Conservation (phyloP, 2,888 invertebrate species). For the Agelastica alni region DNA sequence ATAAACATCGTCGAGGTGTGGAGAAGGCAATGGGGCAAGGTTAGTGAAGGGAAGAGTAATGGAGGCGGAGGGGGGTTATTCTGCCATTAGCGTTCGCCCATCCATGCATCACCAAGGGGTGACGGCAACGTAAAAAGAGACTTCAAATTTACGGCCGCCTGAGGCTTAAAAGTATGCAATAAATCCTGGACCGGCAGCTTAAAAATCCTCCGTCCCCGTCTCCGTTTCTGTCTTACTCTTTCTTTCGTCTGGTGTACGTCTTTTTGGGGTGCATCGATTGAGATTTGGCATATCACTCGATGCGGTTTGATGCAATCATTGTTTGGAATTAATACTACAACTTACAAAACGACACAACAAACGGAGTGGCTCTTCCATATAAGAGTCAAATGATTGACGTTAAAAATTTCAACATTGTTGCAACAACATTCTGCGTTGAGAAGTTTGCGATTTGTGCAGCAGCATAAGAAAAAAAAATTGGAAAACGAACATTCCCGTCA, state of each 20-base stretch:
- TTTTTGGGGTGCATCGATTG: constrained; percentile 1
- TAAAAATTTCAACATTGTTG: too few species aligned
- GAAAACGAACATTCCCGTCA: constrained; percentile 55
- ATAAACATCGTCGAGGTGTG: constrained; percentile 25
- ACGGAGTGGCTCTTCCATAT: too few species aligned
- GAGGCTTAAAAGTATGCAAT: constrained; percentile 59
- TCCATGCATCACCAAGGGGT: constrained; percentile 53
- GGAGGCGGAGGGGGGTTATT: constrained; percentile 22
- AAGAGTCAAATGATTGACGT: too few species aligned
- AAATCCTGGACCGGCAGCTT: constrained; percentile 55
- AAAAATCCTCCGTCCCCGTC: constrained; percentile 50
- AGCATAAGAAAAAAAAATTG: too few species aligned
- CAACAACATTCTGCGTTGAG: too few species aligned
- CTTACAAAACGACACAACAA: too few species aligned
- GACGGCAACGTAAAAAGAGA: constrained; percentile 47
- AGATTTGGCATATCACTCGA: constrained; percentile 52
- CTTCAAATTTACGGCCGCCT: constrained; percentile 58
- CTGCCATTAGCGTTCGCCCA: constrained; percentile 44
- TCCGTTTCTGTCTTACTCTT: constrained; percentile 2
- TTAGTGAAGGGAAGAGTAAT: constrained; percentile 17
- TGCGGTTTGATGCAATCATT: too few species aligned
- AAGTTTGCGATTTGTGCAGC: too few species aligned
- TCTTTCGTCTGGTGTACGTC: constrained; percentile 13
- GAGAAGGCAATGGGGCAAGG: background rate
- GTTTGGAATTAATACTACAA: too few species aligned